Evolutionary conservation across 2,888 invertebrate species (phyloP).

Genomic region (Neuroscelio doddi): DNA sequence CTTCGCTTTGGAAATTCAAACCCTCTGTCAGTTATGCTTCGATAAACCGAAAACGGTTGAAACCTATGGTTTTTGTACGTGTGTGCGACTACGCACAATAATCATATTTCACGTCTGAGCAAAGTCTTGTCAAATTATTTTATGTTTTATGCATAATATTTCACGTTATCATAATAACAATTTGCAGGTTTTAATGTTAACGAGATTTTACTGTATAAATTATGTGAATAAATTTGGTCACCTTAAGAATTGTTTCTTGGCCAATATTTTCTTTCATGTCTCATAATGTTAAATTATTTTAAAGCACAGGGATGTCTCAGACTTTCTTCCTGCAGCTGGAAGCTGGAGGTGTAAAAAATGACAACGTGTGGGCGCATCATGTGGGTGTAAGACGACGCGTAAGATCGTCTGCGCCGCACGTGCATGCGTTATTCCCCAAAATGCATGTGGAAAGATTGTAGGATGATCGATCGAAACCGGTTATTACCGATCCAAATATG

Average conservation of each 20-base stretch:
- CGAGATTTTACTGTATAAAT: no score
- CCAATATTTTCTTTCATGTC: no score
- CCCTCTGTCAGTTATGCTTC: constrained; percentile 36
- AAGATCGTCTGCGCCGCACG: constrained; percentile 27
- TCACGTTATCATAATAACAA: no score
- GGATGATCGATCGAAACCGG: constrained; percentile 29
- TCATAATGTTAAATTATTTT: no score
- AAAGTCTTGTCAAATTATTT: not conserved
- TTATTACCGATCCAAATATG: constrained; percentile 6
- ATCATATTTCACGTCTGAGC: constrained; percentile 3
- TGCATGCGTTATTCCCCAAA: constrained; percentile 31
- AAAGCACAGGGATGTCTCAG: no score
- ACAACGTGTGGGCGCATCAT: constrained; percentile 25
- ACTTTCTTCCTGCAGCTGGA: constrained; percentile 18
- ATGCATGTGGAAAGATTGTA: constrained; percentile 26
- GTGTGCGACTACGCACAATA: constrained; percentile 11
- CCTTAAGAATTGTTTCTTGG: no score
- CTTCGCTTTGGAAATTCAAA: constrained; percentile 42
- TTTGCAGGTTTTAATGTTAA: no score
- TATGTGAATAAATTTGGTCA: no score
- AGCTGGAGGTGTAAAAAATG: constrained; percentile 26
- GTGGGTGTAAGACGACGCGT: constrained; percentile 36
- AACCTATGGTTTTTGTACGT: constrained; percentile 3
- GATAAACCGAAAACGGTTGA: constrained; percentile 18
- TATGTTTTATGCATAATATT: no score